Evolutionary conservation across 2,797 vertebrate genomes (phyloP), one percentile per base, ranked within the genome.

Genomic region (Tinamus major): DNA sequence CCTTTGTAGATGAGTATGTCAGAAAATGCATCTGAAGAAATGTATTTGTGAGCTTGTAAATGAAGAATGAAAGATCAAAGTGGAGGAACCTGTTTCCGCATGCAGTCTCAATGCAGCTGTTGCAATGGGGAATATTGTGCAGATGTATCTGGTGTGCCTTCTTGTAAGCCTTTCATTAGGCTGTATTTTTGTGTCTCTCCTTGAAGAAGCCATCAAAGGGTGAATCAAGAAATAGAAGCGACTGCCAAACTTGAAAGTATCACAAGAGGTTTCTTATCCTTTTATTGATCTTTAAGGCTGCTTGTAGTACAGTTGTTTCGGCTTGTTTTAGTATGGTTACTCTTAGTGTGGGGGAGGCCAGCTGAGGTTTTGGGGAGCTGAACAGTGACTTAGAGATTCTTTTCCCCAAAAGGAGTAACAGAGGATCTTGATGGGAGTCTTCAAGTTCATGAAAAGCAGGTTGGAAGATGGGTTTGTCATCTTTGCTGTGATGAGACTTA

Each of bases 41-140:
- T 26, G 16, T 68, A 10, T 37, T 81, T 26, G 51, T 62, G 6
- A 20, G n/a, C 63, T 58, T 31, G 61, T 0, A 0, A 53, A 51
- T n/a, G 68, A 76, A 31, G 10, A 35, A 21, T 18, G 48, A 68
- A 65, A 72, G 17, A 33, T 37, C 13, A 70, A 53, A 86, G 59
- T 1, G 0, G 42, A 48, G 35, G 13, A n/a, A 69, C 72, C n/a
- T 48, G 53, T 15, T 48, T 24, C 31, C 21, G 31, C 59, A 13
- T 48, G 26, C 33, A 0, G 37, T 58, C 33, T 26, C 53, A 85
- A 24, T 39, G 19, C 55, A 33, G n/a, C 29, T 29, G 16, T 35
- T 35, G 13, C 6, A 33, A 33, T 0, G 1, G 62, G 26, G n/a
- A 41, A 8, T 42, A 13, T 74, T 75, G 61, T 42, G 39, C 13